A percentile compares a stretch with the other conserved stretches of the same genome.
Evolutionary conservation across 2,797 vertebrate species (phyloP).

Genomic region (Crax fasciolata): DNA sequence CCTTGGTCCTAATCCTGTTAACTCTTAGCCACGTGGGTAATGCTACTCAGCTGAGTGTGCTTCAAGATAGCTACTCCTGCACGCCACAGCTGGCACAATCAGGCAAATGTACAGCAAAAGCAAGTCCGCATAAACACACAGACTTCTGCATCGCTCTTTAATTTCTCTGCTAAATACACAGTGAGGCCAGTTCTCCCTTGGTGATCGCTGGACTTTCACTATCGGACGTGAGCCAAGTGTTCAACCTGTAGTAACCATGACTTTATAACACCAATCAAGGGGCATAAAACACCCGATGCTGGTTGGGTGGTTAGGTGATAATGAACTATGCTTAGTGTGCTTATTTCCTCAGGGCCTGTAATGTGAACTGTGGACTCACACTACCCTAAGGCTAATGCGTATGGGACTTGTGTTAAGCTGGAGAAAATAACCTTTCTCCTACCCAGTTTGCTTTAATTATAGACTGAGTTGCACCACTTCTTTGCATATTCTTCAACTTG

Average conservation of each 20-base stretch:
- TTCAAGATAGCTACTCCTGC: not conserved
- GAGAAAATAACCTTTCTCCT: slow-evolving; percentile 42
- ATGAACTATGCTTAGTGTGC: slow-evolving; percentile 1
- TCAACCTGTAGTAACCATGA: not conserved
- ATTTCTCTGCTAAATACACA: slow-evolving; percentile 6
- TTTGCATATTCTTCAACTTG: not conserved
- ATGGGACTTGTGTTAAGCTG: not conserved
- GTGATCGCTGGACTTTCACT: not conserved
- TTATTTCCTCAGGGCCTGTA: slow-evolving; percentile 51
- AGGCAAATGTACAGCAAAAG: slow-evolving; percentile 32
- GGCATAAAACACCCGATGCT: slow-evolving; percentile 19
- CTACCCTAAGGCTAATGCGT: not conserved
- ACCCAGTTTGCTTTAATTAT: not conserved
- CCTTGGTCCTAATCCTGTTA: not conserved
- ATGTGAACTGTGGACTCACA: slow-evolving; percentile 50
- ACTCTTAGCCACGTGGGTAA: not conserved
- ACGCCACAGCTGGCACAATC: not conserved
- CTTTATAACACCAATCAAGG: slow-evolving; percentile 31
- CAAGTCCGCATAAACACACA: slow-evolving; percentile 3
- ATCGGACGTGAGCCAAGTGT: not conserved
- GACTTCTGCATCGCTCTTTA: not conserved
- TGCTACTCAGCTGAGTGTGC: not conserved
- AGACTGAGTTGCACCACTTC: not conserved
- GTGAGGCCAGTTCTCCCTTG: not conserved
- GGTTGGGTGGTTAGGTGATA: not conserved